Conservation (phyloP, 1,140 invertebrate species). For the Brachionus rubens region DNA sequence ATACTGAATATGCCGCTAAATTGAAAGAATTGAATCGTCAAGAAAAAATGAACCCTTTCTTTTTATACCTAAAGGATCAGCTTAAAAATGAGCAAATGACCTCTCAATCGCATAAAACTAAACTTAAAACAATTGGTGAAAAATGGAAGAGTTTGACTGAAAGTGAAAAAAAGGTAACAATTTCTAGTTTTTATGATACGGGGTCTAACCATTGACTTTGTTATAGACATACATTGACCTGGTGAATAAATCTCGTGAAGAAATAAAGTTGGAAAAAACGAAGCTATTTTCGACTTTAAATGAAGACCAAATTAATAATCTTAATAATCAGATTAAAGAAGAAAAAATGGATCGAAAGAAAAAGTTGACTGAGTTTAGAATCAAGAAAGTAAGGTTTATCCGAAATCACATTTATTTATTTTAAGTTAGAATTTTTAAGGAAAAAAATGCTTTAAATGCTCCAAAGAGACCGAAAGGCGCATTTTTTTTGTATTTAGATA, state of each 20-base stretch:
- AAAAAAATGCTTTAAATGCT: background rate
- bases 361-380: constrained; percentile 3
- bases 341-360: background rate
- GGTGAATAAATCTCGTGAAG: background rate
- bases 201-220: no score
- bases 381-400: background rate
- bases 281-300: constrained; percentile 4
- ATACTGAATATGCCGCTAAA: background rate
- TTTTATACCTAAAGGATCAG: no score
- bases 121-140: no score
- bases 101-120: no score
- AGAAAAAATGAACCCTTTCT: background rate
- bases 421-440: background rate
- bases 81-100: no score
- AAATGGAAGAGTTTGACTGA: background rate
- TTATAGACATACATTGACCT: background rate
- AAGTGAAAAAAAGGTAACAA: background rate
- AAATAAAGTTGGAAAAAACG: background rate
- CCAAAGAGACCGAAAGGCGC: constrained; percentile 13
- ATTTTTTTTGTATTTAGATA: constrained; percentile 11
- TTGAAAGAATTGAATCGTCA: background rate
- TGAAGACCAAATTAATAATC: background rate
- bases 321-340: background rate
- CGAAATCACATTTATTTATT: background rate
- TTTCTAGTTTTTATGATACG: no score